Conservation (phyloP, 2,888 invertebrate genomes). For the Halictus ligatus region DNA sequence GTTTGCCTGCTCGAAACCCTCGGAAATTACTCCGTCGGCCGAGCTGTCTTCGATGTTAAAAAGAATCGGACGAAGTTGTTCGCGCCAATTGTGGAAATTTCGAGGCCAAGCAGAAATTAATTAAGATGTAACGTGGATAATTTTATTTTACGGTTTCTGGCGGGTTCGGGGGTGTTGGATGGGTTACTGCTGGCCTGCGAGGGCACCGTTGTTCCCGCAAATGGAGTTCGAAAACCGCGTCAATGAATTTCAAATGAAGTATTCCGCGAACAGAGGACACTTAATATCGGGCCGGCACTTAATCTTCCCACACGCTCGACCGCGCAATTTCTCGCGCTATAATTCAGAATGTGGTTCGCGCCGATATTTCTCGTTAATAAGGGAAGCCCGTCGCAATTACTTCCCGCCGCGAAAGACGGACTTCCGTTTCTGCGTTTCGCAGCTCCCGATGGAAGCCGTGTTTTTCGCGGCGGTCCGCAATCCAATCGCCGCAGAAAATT, state of each 20-base stretch:
- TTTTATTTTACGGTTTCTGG: not conserved
- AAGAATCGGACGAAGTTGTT: not conserved
- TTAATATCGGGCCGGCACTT: constrained; percentile 49
- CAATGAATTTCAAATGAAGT: constrained; percentile 39
- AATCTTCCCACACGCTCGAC: constrained; percentile 43
- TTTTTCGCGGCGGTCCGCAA: not conserved
- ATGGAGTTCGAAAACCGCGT: constrained; percentile 28
- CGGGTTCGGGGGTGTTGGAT: not conserved
- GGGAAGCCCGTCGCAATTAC: constrained; percentile 27
- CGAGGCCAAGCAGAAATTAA: not conserved
- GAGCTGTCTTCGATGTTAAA: not conserved
- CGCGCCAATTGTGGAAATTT: not conserved
- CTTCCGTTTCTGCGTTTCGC: not conserved
- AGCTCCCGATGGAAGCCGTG: not conserved
- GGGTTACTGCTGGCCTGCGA: not conserved
- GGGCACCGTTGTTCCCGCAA: not conserved
- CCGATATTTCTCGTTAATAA: constrained; percentile 56
- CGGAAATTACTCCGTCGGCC: not conserved
- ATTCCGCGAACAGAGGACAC: constrained; percentile 36
- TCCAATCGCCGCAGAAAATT: not conserved
- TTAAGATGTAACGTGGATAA: not conserved
- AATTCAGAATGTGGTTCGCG: constrained; percentile 49
- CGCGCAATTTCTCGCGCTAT: constrained; percentile 48
- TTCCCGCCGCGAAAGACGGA: constrained; percentile 3
- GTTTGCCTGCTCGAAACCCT: not conserved